Evolutionary conservation across 2,888 invertebrate species (phyloP), one percentile per base, ranked within the genome.

Genomic region (Epinotia brunnichana): DNA sequence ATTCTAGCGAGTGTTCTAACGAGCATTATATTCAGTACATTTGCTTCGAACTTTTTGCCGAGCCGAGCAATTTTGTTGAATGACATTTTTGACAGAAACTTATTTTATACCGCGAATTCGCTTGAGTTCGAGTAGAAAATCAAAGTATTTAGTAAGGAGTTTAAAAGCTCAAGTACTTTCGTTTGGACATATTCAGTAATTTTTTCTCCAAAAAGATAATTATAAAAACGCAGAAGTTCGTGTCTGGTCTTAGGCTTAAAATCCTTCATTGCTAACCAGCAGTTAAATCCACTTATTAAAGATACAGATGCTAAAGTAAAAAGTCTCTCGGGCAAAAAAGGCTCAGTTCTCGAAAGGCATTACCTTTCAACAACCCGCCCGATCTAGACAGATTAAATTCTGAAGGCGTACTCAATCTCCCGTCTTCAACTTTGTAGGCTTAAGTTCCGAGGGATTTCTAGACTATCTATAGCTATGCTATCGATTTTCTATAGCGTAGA

Each of bases 361-460:
- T 19, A n/a, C n/a, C n/a, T n/a, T n/a, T n/a, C n/a, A n/a, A n/a
- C n/a, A 53, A 39, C 3, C 35, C 56, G 7, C 0, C 19, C 24
- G 19, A 35, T 54, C 13, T 15, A 53, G 64, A 39, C 35, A 19
- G 64, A 64, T 64, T 64, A 54, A 15, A 54, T 64, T 54, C 64
- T 64, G 19, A 13, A 21, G 63, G 7, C 39, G 39, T 35, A 15
- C 53, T 53, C 54, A 54, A 64, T 64, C 53, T 21, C 35, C 15
- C 21, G 39, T 15, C 57, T 2, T 57, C 53, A 48, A 35, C 63
- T 64, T 64, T 64, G 64, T 35, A 54, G 64, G 64, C 64, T 63
- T 54, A 64, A 51, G 53, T 53, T 39, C 29, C 24, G 29, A 19
- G 13, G 51, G 11, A 15, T 60, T 62, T 21, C 44, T 11, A 41